Evolutionary conservation across 2,797 vertebrate genomes (phyloP), one percentile per base, ranked within the genome.

Genomic region (Arremon aurantiirostris): DNA sequence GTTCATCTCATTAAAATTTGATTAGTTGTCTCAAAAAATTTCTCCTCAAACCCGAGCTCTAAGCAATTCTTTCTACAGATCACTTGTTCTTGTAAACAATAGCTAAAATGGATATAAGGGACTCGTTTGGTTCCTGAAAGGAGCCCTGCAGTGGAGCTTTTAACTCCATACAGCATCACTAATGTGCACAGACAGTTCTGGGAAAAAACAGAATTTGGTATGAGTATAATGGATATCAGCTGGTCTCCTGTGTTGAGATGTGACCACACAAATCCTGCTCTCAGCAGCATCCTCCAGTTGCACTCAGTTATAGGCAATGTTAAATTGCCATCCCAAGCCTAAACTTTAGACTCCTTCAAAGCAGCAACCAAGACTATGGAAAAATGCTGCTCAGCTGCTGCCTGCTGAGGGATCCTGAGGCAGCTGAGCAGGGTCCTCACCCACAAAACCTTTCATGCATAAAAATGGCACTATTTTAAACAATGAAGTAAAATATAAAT

Each of bases 191-290:
- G 53, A 23, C 19, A 56, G 10, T 34, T 69, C 30, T 61, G 28
- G 59, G 24, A 61, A 55, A 65, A 82, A 53, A 8, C 17, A 61
- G 44, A 80, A 35, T 80, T 39, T 47, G n/a, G 6, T 85, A 42
- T 2, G 61, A 39, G 4, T 21, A 2, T 30, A 79, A 57, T 1
- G 6, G 41, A 27, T 1, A 1, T 47, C 21, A 57, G 23, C 9
- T 24, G 46, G 15, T n/a, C 15, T 32, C 14, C 12, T 22, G 32
- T 44, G 28, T 32, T 42, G 39, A 42, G 80, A 53, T 6, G 3
- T 39, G 44, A 39, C 27, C 53, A 71, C 24, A 2, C 30, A 64
- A 60, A 23, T 34, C 53, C 26, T 50, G 4, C 37, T 68, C 68
- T 46, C 70, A 78, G 30, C 65, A 84, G 47, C 52, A 78, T 9